Base-by-base conservation (phyloP, 2,888 invertebrate species). In the Chaetoderma sp. region DNA sequence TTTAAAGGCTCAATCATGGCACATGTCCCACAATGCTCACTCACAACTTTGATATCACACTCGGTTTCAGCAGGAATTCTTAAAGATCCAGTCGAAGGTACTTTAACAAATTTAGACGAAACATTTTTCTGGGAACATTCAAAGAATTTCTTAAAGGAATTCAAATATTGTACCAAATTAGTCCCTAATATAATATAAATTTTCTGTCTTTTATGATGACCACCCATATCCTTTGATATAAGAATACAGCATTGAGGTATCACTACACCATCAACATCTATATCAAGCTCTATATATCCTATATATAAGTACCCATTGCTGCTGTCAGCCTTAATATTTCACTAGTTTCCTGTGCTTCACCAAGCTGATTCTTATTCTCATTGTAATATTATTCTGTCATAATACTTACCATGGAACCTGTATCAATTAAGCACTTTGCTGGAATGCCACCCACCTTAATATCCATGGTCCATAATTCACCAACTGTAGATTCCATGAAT, bases 211-310 rank as follows among this genome's bases (percentile, higher is more conserved):
- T 50, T 32, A 8, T 23, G n/a, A n/a, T 36, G 10, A n/a, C 10
- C 10, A n/a, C 36, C 32, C 5, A 47, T 59, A 27, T 25, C 25
- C 47, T 16, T 16, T 18, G 59, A 62, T 18, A 44, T 18, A 32
- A 54, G 25, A 16, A 66, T 30, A 50, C 66, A 52, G 8, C 57
- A 6, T 8, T 58, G 13, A 50, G 30, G 32, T 5, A 56, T 42
- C n/a, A 27, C 13, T 27, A 32, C 49, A 2, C 58, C 58, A 36
- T 54, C 30, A 25, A 60, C 25, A 4, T 44, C 45, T n/a, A 66
- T 52, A 61, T 62, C 65, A 18, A 57, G 44, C 57, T 66, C 65
- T 21, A 66, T 39, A 44, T 66, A 66, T 54, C 66, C 66, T n/a
- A 66, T 52, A 50, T 61, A 32, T 13, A 32, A 55, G 33, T 23